Base-by-base conservation (phyloP, 1,140 invertebrate species). In the Lysiphlebus fabarum region DNA sequence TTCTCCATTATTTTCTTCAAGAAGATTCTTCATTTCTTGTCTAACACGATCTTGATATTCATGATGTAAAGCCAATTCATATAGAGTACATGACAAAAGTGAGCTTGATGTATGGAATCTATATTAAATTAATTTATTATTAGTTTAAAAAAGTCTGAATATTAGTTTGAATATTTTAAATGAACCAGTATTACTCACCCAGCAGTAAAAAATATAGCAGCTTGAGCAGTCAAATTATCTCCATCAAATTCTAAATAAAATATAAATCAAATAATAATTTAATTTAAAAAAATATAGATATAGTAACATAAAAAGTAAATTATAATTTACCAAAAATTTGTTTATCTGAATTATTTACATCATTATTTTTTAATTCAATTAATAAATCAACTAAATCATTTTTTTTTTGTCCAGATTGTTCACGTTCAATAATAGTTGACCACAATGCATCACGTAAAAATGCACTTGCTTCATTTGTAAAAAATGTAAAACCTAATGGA, bases 321-420 rank as follows among this genome's bases (percentile, higher is more conserved):
- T 2, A 1, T 2, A 11, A 12, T 34, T 8, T 34, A 49, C 47
- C 47, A 49, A 49, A 49, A 9, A 49, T 33, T 6, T 26, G 1
- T 26, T 34, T 49, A 34, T 49, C 47, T 4, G 47, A 26, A 34
- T 34, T 34, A 49, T 33, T 5, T 49, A 34, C 33, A 10, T 75
- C 72, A 50, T 77, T 70, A 9, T 72, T 73, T 61, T 79, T 82
- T 51, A 83, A 70, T 36, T 82, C 80, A 37, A 85, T 75, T 12
- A 86, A 51, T 37, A 84, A 67, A 66, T 85, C 83, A 4, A 85
- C 75, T n/a, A 85, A 81, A 63, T 85, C 84, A 53, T 82, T 77
- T 56, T 82, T 74, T 8, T 71, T 72, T 4, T 67, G 56, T 7
- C 71, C 66, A 14, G 61, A 69, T n/a, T 66, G 65, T 42, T 75